Evolutionary conservation across 2,888 invertebrate genomes (phyloP), one percentile per base, ranked within the genome.

Genomic region (Drepanosiphum platanoidis): DNA sequence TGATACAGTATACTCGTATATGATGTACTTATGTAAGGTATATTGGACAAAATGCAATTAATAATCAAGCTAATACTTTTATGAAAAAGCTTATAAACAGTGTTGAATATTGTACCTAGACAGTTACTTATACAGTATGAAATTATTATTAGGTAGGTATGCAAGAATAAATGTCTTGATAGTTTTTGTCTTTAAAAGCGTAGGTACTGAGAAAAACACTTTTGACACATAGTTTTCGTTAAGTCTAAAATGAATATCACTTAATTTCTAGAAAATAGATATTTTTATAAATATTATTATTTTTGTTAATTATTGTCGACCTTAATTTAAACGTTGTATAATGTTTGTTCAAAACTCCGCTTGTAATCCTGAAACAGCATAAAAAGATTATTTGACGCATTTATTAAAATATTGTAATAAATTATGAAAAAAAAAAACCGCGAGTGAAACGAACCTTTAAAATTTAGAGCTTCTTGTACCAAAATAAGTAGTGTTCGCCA

Each of bases 401-500:
- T 52, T 18, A 18, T 52, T 27, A 64, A 64, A n/a, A 30, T 58
- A 18, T 4, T 8, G 11, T 64, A 11, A 64, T 13, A n/a, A 64
- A 30, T 30, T 30, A 64, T 11, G 30, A 8, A 11, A 68, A 15
- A 32, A 68, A 79, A 34, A 61, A 61, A 61, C 61, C 27, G 9
- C 11, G 30, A 9, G 22, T 9, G 7, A 58, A 1, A 42, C 81
- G 15, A 71, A 81, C 81, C 71, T 61, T 72, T 61, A 42, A 8
- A 32, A 72, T 88, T 90, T 90, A 96, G 91, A 96, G 92, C 90
- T 96, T 96, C 91, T 96, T 96, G 91, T 96, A 96, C 96, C 96
- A 96, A 91, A 96, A 96, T 77, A 96, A 92, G 89, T 96, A 96
- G 89, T 96, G 95, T 89, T 96, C 96, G 32, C 96, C 95, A 88